These are phyloP conservation scores for Leucoraja ocellata DNA, from an alignment of 2,797 vertebrate genomes.

Conservation along the genomic window DNA sequence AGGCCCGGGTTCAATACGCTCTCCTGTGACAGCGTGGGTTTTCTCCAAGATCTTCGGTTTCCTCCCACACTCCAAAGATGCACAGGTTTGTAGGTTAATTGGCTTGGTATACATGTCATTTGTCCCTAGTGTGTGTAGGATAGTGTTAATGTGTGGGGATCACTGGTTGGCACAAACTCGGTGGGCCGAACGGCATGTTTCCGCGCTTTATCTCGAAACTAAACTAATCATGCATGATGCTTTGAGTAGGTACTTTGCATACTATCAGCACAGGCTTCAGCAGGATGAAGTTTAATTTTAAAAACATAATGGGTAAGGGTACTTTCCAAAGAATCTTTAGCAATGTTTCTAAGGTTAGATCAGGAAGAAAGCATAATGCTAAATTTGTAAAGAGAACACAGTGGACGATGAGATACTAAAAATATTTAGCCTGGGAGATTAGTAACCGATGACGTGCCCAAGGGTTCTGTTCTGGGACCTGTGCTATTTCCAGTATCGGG, in stretches of 20 bases:
- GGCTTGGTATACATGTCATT: no score
- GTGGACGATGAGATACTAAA: background rate
- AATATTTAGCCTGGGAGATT: background rate
- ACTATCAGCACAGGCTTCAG: background rate
- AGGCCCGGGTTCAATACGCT: no score
- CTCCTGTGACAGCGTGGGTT: no score
- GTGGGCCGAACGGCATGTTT: no score
- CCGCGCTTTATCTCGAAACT: no score
- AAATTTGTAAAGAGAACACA: background rate
- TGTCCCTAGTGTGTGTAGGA: no score
- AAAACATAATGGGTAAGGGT: background rate
- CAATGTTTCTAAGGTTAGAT: background rate
- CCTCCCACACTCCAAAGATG: no score
- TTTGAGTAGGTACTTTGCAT: background rate
- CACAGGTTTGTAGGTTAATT: no score
- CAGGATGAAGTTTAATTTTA: background rate
- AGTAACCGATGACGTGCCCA: background rate
- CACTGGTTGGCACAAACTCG: no score
- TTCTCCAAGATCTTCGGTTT: no score
- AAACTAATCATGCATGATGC: background rate
- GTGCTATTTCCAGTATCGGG: background rate
- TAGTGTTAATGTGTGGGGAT: no score
- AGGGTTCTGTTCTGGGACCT: background rate
- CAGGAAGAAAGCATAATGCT: background rate
- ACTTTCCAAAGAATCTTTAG: background rate